Evolutionary conservation across 2,888 invertebrate species (phyloP), one percentile per base, ranked within the genome.

Genomic region (Aelia acuminata): DNA sequence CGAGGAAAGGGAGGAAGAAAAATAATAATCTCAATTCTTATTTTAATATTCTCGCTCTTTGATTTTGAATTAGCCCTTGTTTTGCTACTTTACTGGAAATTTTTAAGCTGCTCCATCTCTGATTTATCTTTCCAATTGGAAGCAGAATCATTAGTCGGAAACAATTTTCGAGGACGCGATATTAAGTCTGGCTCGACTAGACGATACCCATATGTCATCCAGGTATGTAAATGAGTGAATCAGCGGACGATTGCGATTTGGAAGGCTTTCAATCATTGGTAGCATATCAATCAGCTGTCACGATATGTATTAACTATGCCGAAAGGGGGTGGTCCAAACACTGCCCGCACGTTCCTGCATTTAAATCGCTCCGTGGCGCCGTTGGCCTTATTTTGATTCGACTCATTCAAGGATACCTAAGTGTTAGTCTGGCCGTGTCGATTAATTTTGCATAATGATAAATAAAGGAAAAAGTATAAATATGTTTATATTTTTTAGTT

Each of bases 291-390:
- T 80, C 80, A 47, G n/a, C 43, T 43, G 43, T n/a, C 80, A 80
- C 43, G 43, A 80, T 80, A 11, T 47, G 43, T 43, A 80, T 80
- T 43, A 80, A 43, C 22, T n/a, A 80, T 80, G 43, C 80, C 39
- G 80, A 80, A 80, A 39, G n/a, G 43, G n/a, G 80, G 39, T 80
- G 80, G 80, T n/a, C 80, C 43, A 80, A 80, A 80, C 80, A 11
- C n/a, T 11, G n/a, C n/a, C 43, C 43, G 80, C 43, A 47, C 43
- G 80, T 47, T 80, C 80, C 43, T 80, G 80, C 80, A 80, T 80
- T 80, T 80, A 39, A 80, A 80, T 75, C 43, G 43, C 11, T 80
- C 80, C 43, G 43, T 80, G 80, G 80, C 80, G 80, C 80, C 80
- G 80, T 8, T 80, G 80, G 43, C 80, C 80, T 80, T 43, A 80